phyloP scores from a whole-genome alignment of 2,113 vertebrate species.

The Etheostoma cragini region DNA sequence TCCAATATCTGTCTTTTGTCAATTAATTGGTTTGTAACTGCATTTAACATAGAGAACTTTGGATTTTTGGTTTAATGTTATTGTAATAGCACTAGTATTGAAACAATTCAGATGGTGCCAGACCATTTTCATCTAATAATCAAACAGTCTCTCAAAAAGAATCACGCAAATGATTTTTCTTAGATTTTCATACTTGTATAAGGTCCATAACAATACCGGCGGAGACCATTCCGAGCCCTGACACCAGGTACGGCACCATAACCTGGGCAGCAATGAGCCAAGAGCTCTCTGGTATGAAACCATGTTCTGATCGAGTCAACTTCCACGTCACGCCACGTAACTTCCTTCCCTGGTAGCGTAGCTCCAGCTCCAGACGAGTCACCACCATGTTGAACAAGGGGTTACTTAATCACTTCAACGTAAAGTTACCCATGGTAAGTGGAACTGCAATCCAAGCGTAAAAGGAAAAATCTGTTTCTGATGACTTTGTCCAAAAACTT shows the following conservation, averaged over 20 bases:
- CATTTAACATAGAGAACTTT: background rate
- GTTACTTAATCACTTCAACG: background rate
- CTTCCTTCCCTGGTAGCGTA: slow-evolving; percentile 90
- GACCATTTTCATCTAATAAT: background rate
- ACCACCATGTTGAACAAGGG: slow-evolving; percentile 85
- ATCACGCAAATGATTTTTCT: background rate
- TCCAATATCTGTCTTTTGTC: background rate
- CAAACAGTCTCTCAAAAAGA: background rate
- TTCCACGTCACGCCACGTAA: slow-evolving; percentile 92
- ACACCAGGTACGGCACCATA: slow-evolving; percentile 87
- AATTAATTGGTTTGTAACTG: background rate
- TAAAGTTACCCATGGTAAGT: slow-evolving; percentile 43
- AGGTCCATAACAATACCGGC: slow-evolving; percentile 91
- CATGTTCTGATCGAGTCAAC: slow-evolving; percentile 85
- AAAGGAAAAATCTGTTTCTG: background rate
- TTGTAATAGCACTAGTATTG: background rate
- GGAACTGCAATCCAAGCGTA: background rate
- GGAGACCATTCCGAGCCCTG: slow-evolving; percentile 89
- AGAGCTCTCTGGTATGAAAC: slow-evolving; percentile 89
- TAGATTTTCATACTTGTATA: slow-evolving; percentile 87
- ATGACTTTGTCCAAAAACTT: background rate
- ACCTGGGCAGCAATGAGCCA: slow-evolving; percentile 87
- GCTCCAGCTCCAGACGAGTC: slow-evolving; percentile 90
- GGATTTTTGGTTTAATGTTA: background rate
- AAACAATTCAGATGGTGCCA: slow-evolving; percentile 1